Base-by-base conservation (phyloP, 2,888 invertebrate species). In the Marasmarcha lunaedactyla region DNA sequence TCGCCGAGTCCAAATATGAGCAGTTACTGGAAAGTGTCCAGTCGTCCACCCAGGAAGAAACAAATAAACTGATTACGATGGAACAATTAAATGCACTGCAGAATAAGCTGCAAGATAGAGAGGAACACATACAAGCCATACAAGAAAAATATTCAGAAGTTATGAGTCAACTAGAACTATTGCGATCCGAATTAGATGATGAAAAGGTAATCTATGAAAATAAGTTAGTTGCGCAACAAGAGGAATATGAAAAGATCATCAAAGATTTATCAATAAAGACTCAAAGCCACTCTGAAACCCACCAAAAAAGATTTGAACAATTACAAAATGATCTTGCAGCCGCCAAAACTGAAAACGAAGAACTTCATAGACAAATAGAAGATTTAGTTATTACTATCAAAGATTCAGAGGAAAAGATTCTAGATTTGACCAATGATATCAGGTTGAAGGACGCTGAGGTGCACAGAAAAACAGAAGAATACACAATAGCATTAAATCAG, bases 1-100 rank as follows among this genome's bases (percentile, higher is more conserved):
- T 76, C 46, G 62, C 84, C 35, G 86, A 85, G 54, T 66, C 59
- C 1, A 83, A 79, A 54, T 83, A 81, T 52, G 83, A 83, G 45
- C 73, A 76, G 45, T 59, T 83, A 46, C 55, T 83, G 20, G 79
- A 81, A 48, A 74, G 60, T 44, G 67, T 83, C 14, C 83, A 83
- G 44, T 72, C 73, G 11, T 73, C 79, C 27, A 77, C 60, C 45
- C 79, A 81, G 54, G 79, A 78, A 55, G 83, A 83, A 61, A 79
- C 78, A 5, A 78, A 71, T 46, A 73, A 71, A 53, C 54, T 83
- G 37, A 59, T 81, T 11, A 60, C 60, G 27, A 59, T 66, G 45
- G 81, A 83, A 55, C 81, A 83, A 56, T 54, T 76, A 0, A 66
- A 54, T 41, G 67, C 76, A 7, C 55, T 81, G 42, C 78, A 83